A percentile compares a stretch with the other conserved stretches of the same genome.
These are phyloP conservation scores for Papilio xuthus DNA, from an alignment of 1,140 invertebrate species.

Conservation along the genomic window DNA sequence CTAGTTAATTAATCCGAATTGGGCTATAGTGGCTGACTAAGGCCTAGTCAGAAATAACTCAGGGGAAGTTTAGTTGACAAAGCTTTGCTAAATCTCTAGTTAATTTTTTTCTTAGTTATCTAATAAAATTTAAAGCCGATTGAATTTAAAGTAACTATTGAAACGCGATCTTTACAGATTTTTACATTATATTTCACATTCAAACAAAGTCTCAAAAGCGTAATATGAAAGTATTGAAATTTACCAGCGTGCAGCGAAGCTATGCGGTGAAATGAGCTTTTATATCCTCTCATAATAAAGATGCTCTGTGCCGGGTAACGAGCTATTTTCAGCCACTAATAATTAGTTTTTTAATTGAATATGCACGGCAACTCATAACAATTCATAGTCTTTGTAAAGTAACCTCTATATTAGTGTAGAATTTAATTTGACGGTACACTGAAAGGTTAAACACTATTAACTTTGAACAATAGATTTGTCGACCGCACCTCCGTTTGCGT, in stretches of 20 bases:
- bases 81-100: too few species aligned
- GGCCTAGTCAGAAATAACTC: too few species aligned
- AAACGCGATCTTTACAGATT: not conserved
- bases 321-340: not conserved
- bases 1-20: not conserved
- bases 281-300: slow-evolving; percentile 22
- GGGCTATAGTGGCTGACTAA: too few species aligned
- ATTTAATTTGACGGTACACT: not conserved
- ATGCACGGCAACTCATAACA: slow-evolving; percentile 1
- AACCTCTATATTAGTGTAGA: not conserved
- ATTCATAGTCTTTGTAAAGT: slow-evolving; percentile 1
- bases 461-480: not conserved
- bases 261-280: not conserved
- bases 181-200: not conserved
- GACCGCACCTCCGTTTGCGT: too few species aligned
- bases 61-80: not conserved
- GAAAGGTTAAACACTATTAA: not conserved
- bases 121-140: too few species aligned
- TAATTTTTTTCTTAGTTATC: too few species aligned
- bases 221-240: not conserved
- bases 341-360: slow-evolving; percentile 26
- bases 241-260: not conserved
- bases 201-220: not conserved
- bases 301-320: slow-evolving; percentile 11
- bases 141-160: not conserved